Base-by-base conservation (phyloP, 2,113 vertebrate species). In the Vidua chalybeata region DNA sequence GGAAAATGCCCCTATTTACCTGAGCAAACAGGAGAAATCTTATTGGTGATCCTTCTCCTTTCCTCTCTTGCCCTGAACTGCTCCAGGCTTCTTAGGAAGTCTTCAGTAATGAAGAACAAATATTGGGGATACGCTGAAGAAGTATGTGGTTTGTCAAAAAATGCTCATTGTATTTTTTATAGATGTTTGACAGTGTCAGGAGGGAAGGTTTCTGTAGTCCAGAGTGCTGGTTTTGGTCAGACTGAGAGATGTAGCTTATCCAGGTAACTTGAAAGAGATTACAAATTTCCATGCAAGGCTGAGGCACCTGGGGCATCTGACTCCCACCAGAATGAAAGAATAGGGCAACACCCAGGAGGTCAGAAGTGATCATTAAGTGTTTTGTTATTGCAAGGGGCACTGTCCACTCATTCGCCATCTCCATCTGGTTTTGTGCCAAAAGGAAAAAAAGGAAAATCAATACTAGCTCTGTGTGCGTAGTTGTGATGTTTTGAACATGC, bases 401-500 rank as follows among this genome's bases (percentile, higher is more conserved):
- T 2, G 35, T 72, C 20, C 48, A 51, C 15, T 73, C 0, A 0
- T 71, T 49, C 43, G 64, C 10, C 21, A 66, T 27, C 37, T 46
- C 30, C 24, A 31, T 56, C 22, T 79, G 56, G 24, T 43, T 85
- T 67, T 82, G 35, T 76, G 74, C 78, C 69, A 56, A 72, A 84
- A 73, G 3, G 22, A n/a, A 68, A 61, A 51, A 58, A 63, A 16
- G 17, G 4, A 73, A 75, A 89, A 79, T 82, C 85, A 39, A 77
- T 92, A 46, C 20, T 35, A 28, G 18, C 46, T 79, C 21, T 33
- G 6, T 26, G 28, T 35, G 27, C 0, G 0, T 56, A 85, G 33
- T 46, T 76, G 43, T 31, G 24, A 16, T 14, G 58, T 79, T 94
- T 75, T 74, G 61, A 79, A 76, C 15, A 13, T 4, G 43, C 23